Evolutionary conservation across 2,888 invertebrate species (phyloP).

Genomic region (Cephalotes varians): DNA sequence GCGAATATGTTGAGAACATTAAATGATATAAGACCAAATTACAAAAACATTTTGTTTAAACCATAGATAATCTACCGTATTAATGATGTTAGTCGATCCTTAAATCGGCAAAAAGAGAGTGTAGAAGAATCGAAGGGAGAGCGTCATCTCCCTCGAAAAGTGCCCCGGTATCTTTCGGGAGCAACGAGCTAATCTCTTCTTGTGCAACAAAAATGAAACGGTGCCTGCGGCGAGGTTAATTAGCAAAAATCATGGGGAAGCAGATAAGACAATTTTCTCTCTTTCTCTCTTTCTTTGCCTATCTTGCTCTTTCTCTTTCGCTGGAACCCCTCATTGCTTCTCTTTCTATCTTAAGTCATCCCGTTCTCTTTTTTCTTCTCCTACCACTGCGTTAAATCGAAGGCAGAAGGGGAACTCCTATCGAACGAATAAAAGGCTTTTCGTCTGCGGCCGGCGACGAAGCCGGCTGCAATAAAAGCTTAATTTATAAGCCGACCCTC

Average conservation of each 20-base stretch:
- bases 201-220: conserved; percentile 50
- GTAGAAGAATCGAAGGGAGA: conserved; percentile 24
- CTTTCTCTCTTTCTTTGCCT: neutral
- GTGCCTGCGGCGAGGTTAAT: conserved; percentile 57
- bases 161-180: conserved; percentile 54
- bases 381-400: conserved; percentile 33
- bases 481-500: conserved; percentile 68
- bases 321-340: conserved; percentile 14
- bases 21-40: neutral
- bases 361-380: conserved; percentile 25
- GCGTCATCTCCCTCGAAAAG: neutral
- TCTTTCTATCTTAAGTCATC: neutral
- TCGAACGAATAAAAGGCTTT: conserved; percentile 60
- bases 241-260: conserved; percentile 59
- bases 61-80: neutral
- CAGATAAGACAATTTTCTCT: conserved; percentile 35
- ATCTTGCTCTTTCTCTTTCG: neutral
- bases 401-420: conserved; percentile 27
- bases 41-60: neutral
- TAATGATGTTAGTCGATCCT: conserved; percentile 19
- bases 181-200: conserved; percentile 51
- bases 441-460: conserved; percentile 55
- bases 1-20: neutral
- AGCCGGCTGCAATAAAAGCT: conserved; percentile 62
- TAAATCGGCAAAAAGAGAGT: conserved; percentile 8